Evolutionary conservation across 2,113 vertebrate species (phyloP), one percentile per base, ranked within the genome.

Genomic region (Myrmecophaga tridactyla): DNA sequence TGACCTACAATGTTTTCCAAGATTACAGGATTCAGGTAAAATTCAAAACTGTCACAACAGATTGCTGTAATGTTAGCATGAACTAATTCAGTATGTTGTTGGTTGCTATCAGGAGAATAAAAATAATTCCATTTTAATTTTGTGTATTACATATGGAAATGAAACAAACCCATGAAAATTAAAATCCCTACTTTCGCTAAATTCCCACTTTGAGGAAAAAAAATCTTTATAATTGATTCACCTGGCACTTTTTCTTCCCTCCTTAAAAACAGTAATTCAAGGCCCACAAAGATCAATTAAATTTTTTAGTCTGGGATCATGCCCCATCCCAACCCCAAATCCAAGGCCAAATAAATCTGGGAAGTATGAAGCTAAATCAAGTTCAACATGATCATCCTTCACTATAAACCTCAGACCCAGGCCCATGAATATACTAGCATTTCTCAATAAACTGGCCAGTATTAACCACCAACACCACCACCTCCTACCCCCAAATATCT

Each of bases 101-200:
- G 58, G 34, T 23, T 72, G 46, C 46, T 92, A 58, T 72, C 41
- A 56, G 27, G 36, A 29, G 6, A 81, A 63, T 77, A 90, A 83
- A 96, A 94, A 20, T 25, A 39, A 58, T 51, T 48, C 34, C 67
- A 27, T 36, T 77, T 87, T 84, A 90, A 86, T 53, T 90, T 78
- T 69, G 29, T 20, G 20, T 9, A 67, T 56, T 69, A 92, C 5
- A 73, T 39, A 83, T 12, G 13, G n/a, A 83, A 62, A 46, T 29
- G 36, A 81, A 92, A 67, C 48, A 51, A 20, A 81, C 3, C 0
- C 15, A 56, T 20, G 60, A 11, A 76, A 75, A 34, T 27, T 20
- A 43, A 85, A 93, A 73, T 41, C 17, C 14, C 43, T 0, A 72
- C 18, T 86, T 89, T 63, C 31, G 53, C 25, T 58, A 86, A 84